Evolutionary conservation across 2,888 invertebrate genomes (phyloP).

Genomic region (Dyspetes luteomarginatus): DNA sequence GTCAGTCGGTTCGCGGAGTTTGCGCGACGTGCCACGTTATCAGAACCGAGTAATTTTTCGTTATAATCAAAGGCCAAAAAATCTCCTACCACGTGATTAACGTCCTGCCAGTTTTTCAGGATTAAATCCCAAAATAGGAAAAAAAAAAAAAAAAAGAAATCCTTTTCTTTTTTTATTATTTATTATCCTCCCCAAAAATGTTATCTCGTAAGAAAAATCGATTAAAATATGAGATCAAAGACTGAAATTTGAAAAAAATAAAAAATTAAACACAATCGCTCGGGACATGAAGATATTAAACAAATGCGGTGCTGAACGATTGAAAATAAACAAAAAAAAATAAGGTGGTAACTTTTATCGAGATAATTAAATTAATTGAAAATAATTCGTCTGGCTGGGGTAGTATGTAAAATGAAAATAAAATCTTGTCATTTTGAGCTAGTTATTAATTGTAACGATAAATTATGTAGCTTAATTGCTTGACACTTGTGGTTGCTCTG

Average conservation of each 20-base stretch:
- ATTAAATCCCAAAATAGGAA: slow-evolving; percentile 30
- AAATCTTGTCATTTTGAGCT: slow-evolving; percentile 31
- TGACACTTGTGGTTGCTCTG: slow-evolving; percentile 18
- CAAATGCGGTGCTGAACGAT: background rate
- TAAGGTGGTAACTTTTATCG: background rate
- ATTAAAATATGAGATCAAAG: background rate
- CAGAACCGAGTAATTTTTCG: background rate
- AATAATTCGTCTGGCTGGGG: background rate
- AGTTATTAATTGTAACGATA: slow-evolving; percentile 36
- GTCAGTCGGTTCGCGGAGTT: slow-evolving; percentile 72
- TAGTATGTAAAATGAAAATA: background rate
- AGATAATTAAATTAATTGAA: slow-evolving; percentile 7
- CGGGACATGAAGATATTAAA: background rate
- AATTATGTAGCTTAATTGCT: slow-evolving; percentile 55
- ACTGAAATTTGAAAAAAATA: background rate
- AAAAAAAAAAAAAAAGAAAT: slow-evolving; percentile 26
- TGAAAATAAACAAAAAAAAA: no score
- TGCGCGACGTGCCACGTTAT: slow-evolving; percentile 63
- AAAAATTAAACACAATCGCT: background rate
- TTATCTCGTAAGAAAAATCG: slow-evolving; percentile 16
- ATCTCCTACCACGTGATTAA: slow-evolving; percentile 60
- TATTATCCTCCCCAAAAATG: background rate
- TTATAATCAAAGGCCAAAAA: background rate
- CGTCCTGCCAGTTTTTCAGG: slow-evolving; percentile 1
- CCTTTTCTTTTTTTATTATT: no score